phyloP scores from a whole-genome alignment of 2,888 invertebrate genomes.

The Dicyrtomina minuta region DNA sequence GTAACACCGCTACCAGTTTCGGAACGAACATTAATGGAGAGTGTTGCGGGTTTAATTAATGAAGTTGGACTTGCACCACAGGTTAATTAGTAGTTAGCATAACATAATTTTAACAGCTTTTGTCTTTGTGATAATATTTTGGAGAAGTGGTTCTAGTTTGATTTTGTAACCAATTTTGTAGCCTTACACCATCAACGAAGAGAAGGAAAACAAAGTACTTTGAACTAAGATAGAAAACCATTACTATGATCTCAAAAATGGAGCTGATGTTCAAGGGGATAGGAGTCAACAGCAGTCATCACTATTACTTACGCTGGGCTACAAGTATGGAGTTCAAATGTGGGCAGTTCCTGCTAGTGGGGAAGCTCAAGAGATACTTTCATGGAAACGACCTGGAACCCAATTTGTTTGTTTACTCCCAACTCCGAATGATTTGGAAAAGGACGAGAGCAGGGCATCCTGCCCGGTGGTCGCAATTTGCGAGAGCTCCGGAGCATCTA shows the following conservation, averaged over 20 bases:
- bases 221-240: slow-evolving; percentile 92
- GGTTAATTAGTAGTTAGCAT: too few species aligned
- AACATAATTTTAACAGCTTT: too few species aligned
- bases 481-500: slow-evolving; percentile 61
- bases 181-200: slow-evolving; percentile 61
- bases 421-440: slow-evolving; percentile 63
- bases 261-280: too few species aligned
- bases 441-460: slow-evolving; percentile 74
- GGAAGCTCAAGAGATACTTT: slow-evolving; percentile 91
- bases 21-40: slow-evolving; percentile 91
- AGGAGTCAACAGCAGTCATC: too few species aligned
- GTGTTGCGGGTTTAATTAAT: slow-evolving; percentile 93
- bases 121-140: too few species aligned
- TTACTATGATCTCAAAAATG: slow-evolving; percentile 65
- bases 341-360: slow-evolving; percentile 86
- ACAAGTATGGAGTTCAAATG: slow-evolving; percentile 83
- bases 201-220: slow-evolving; percentile 63
- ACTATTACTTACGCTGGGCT: slow-evolving; percentile 83
- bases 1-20: too few species aligned
- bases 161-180: too few species aligned
- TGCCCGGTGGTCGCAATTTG: slow-evolving; percentile 88
- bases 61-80: slow-evolving; percentile 72
- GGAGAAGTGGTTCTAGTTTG: too few species aligned
- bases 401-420: slow-evolving; percentile 80
- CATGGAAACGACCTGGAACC: slow-evolving; percentile 89